A percentile compares a stretch with the other conserved stretches of the same genome.
These are phyloP conservation scores for Podarcis cretensis DNA, from an alignment of 2,113 vertebrate species.

Conservation along the genomic window DNA sequence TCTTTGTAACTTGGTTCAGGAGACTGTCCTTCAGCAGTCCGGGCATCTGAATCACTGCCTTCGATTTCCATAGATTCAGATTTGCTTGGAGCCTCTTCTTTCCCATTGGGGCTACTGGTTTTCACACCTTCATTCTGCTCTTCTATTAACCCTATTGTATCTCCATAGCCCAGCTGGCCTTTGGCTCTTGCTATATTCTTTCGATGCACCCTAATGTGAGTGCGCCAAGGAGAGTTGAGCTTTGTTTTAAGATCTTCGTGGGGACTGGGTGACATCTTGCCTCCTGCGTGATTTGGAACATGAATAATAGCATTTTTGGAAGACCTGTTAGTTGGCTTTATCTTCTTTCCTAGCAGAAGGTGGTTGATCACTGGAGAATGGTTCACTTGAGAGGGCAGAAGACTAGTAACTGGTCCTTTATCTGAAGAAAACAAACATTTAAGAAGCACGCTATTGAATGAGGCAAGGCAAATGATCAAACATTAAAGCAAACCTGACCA, in stretches of 20 bases:
- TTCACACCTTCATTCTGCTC: constrained; percentile 70
- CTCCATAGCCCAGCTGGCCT: constrained; percentile 85
- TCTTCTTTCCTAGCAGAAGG: constrained; percentile 93
- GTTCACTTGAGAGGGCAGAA: constrained; percentile 92
- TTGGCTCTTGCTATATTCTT: constrained; percentile 84
- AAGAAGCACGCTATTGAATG: background rate
- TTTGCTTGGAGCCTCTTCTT: constrained; percentile 19
- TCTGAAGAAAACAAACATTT: constrained; percentile 77
- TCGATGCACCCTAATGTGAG: constrained; percentile 90
- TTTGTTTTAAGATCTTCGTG: constrained; percentile 78
- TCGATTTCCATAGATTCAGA: constrained; percentile 31
- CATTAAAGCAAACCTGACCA: background rate
- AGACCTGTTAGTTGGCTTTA: constrained; percentile 74
- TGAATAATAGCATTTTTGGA: constrained; percentile 79
- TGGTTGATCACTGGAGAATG: constrained; percentile 93
- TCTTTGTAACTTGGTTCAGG: constrained; percentile 59
- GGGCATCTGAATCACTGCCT: constrained; percentile 38
- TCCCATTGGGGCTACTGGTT: constrained; percentile 39
- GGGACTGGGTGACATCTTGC: constrained; percentile 70
- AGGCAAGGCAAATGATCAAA: background rate
- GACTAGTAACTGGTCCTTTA: constrained; percentile 90
- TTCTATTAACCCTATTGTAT: constrained; percentile 83
- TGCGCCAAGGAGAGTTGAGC: constrained; percentile 89
- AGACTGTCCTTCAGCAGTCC: constrained; percentile 66
- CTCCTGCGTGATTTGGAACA: constrained; percentile 71